Conservation (phyloP, 2,797 vertebrate genomes). For the Xerus rutilus region DNA sequence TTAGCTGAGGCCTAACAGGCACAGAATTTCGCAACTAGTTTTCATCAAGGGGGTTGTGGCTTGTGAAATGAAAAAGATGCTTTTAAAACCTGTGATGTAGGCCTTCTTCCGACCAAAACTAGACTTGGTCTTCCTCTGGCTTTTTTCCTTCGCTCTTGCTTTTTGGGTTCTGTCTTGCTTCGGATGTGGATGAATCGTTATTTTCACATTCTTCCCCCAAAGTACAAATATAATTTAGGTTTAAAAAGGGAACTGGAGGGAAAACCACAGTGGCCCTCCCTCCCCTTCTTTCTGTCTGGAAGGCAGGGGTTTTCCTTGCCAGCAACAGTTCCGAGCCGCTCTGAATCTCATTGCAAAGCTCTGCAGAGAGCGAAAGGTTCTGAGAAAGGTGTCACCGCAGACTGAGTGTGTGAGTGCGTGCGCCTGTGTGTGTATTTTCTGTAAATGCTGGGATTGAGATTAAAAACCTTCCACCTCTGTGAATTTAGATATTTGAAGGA, state of each 20-base stretch:
- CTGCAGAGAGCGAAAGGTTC: neutral
- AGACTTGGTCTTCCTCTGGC: neutral
- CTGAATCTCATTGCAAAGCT: conserved; percentile 17
- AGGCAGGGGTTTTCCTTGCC: neutral
- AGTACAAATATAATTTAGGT: conserved; percentile 66
- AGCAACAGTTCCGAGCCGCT: neutral
- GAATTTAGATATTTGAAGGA: neutral
- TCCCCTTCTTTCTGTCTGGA: neutral
- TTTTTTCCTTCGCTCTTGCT: neutral
- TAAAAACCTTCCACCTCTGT: neutral
- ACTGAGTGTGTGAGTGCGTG: rapidly evolving
- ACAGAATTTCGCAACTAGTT: conserved; percentile 93
- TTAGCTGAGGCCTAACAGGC: conserved; percentile 96
- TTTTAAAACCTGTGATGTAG: conserved; percentile 79
- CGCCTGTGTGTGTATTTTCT: neutral
- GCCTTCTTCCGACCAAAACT: conserved; percentile 53
- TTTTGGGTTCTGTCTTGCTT: conserved; percentile 48
- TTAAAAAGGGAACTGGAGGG: neutral
- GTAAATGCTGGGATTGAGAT: neutral
- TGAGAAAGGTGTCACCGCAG: neutral
- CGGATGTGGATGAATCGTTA: neutral
- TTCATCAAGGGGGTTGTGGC: conserved; percentile 89
- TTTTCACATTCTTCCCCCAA: conserved; percentile 17
- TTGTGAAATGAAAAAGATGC: conserved; percentile 91
- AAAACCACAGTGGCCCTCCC: neutral